Evolutionary conservation across 2,113 vertebrate species (phyloP).

Genomic region (Nibea coibor): DNA sequence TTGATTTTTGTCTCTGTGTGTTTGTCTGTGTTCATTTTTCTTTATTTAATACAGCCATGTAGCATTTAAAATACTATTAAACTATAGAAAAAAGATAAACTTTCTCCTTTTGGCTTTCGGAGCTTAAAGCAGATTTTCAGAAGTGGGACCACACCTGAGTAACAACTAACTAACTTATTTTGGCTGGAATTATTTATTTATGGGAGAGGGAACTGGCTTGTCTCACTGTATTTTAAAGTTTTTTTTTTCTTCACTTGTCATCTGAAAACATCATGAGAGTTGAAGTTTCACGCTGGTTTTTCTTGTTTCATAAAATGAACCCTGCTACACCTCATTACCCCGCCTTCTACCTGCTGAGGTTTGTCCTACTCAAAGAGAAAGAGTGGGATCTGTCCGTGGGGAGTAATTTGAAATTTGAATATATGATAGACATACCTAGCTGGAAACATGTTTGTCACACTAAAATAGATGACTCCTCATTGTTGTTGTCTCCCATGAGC

Average conservation of each 20-base stretch:
- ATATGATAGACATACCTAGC: constrained; percentile 46
- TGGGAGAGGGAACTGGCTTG: too few relatives aligned
- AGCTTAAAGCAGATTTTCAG: too few relatives aligned
- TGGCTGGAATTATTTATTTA: too few relatives aligned
- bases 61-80: too few relatives aligned
- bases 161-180: too few relatives aligned
- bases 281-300: constrained; percentile 42
- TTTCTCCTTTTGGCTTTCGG: too few relatives aligned
- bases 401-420: constrained; percentile 46
- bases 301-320: constrained; percentile 27
- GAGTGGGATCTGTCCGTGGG: constrained; percentile 4
- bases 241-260: not conserved
- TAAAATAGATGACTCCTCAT: constrained; percentile 12
- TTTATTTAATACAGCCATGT: too few relatives aligned
- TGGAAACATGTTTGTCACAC: constrained; percentile 32
- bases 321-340: constrained; percentile 41
- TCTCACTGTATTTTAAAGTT: too few relatives aligned
- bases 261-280: constrained; percentile 27
- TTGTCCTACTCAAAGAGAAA: constrained; percentile 46
- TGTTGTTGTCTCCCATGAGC: constrained; percentile 1
- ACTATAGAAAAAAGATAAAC: too few relatives aligned
- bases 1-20: too few relatives aligned
- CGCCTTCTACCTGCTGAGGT: constrained; percentile 56
- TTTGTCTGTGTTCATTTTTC: too few relatives aligned
- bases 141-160: too few relatives aligned